phyloP scores from a whole-genome alignment of 2,888 invertebrate genomes.

The Ypsolopha sequella region DNA sequence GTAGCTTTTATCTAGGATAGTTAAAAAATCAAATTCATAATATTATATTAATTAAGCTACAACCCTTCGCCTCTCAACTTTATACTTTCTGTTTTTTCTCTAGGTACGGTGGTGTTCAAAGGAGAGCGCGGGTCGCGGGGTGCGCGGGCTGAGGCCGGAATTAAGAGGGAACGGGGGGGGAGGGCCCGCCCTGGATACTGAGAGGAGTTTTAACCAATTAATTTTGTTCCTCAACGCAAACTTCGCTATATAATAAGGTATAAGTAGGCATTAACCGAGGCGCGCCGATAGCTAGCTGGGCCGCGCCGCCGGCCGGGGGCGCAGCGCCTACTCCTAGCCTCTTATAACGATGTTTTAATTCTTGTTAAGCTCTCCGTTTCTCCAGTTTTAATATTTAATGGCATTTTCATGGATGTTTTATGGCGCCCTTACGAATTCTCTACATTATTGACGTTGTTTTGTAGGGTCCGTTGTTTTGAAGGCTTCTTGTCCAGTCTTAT shows the following conservation, averaged over 20 bases:
- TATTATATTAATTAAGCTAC: conserved; percentile 57
- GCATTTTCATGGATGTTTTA: conserved; percentile 68
- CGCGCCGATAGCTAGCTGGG: conserved; percentile 57
- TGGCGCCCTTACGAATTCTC: conserved; percentile 63
- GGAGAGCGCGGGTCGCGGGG: conserved; percentile 55
- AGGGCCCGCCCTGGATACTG: conserved; percentile 66
- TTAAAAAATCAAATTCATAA: too few relatives aligned
- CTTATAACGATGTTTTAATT: conserved; percentile 69
- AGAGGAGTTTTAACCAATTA: conserved; percentile 74
- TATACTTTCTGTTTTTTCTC: conserved; percentile 71
- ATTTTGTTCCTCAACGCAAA: conserved; percentile 73
- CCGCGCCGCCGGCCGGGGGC: conserved; percentile 50
- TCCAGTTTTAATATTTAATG: conserved; percentile 71
- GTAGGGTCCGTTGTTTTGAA: conserved; percentile 40
- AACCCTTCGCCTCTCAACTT: conserved; percentile 49
- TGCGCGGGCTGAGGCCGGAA: conserved; percentile 26
- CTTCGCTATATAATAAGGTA: conserved; percentile 71
- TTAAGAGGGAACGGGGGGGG: conserved; percentile 58
- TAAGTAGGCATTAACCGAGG: conserved; percentile 70
- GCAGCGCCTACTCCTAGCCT: conserved; percentile 51
- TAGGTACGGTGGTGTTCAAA: conserved; percentile 70
- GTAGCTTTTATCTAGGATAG: not conserved
- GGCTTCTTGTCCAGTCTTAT: not conserved
- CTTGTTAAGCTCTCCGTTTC: conserved; percentile 71
- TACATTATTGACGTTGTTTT: conserved; percentile 54